These are phyloP conservation scores for Nothoprocta pentlandii DNA, from an alignment of 2,113 vertebrate species.

Conservation along the genomic window DNA sequence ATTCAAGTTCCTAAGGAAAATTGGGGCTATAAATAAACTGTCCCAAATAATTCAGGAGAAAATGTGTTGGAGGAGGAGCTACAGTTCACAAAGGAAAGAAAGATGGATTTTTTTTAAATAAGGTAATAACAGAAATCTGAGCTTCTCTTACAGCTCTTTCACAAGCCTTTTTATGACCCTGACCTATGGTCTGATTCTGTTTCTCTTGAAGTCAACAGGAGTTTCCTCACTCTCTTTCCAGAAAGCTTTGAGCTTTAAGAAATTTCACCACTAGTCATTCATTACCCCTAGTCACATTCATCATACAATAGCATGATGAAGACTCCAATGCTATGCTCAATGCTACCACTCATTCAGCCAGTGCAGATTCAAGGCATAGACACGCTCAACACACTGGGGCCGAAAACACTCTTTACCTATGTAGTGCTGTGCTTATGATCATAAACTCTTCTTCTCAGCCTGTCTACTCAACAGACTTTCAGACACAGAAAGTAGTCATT, in stretches of 20 bases:
- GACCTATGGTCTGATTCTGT: background rate
- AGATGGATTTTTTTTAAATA: background rate
- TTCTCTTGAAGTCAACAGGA: background rate
- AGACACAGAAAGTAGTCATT: background rate
- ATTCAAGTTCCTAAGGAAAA: slow-evolving; percentile 65
- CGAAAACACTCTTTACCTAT: background rate
- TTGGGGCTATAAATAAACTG: slow-evolving; percentile 20
- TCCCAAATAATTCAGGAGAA: background rate
- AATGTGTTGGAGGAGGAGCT: background rate
- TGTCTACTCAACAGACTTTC: background rate
- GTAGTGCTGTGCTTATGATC: background rate
- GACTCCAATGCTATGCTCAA: fast-evolving
- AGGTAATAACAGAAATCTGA: background rate
- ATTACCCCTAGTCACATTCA: background rate
- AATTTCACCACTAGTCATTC: background rate
- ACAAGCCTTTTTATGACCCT: background rate
- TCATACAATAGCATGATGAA: background rate
- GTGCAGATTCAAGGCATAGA: background rate
- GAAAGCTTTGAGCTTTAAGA: background rate
- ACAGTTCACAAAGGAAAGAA: background rate
- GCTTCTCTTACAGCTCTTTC: background rate
- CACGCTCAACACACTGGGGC: background rate
- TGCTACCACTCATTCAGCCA: background rate
- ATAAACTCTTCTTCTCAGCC: background rate
- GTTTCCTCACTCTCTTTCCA: slow-evolving; percentile 27